Evolutionary conservation across 1,140 invertebrate genomes (phyloP).

Genomic region (Glossosoma conforme): DNA sequence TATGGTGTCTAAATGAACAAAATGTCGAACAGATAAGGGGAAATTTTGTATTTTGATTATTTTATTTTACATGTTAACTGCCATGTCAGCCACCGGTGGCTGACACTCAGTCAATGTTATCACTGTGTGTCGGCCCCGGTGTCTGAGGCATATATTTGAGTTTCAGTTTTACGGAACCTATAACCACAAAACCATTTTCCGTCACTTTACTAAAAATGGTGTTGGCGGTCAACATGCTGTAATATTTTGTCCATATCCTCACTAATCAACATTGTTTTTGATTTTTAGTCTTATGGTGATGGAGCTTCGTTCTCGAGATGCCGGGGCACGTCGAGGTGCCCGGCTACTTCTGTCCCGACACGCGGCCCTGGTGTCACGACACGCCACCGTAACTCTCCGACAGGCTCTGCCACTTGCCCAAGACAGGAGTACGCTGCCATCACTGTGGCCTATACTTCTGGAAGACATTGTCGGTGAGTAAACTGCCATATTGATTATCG

Average conservation of each 20-base stretch:
- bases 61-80: too few relatives aligned
- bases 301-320: slow-evolving; percentile 43
- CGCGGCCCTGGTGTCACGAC: slow-evolving; percentile 37
- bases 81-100: too few relatives aligned
- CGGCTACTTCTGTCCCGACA: slow-evolving; percentile 39
- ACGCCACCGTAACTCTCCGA: slow-evolving; percentile 37
- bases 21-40: too few relatives aligned
- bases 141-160: too few relatives aligned
- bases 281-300: slow-evolving; percentile 41
- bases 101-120: too few relatives aligned
- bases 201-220: too few relatives aligned
- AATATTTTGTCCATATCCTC: neutral
- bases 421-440: slow-evolving; percentile 30
- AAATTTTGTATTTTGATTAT: too few relatives aligned
- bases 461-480: slow-evolving; percentile 42
- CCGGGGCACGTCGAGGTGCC: slow-evolving; percentile 38
- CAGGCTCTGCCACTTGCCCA: slow-evolving; percentile 34
- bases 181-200: too few relatives aligned
- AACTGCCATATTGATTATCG: slow-evolving; percentile 9
- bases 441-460: slow-evolving; percentile 36
- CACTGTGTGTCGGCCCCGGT: too few relatives aligned
- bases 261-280: neutral
- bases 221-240: too few relatives aligned
- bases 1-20: too few relatives aligned
- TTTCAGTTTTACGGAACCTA: too few relatives aligned